Conservation (phyloP, 2,888 invertebrate species). For the Augiades crinisus region DNA sequence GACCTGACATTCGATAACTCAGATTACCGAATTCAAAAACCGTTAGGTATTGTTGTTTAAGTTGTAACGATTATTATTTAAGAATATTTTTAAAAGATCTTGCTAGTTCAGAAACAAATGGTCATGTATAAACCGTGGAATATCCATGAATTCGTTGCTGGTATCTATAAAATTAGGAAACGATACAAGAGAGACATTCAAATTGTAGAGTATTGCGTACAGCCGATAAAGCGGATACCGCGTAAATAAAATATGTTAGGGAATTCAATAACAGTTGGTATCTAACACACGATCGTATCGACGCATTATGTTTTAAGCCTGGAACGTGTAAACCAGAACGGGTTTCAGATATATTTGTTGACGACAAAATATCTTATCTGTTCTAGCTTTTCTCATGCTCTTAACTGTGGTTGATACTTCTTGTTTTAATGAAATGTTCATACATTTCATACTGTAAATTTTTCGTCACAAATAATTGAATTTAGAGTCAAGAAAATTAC, state of each 20-base stretch:
- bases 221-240: slow-evolving; percentile 12
- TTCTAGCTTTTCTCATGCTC: slow-evolving; percentile 17
- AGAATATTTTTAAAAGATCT: background rate
- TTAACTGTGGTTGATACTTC: slow-evolving; percentile 3
- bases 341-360: slow-evolving; percentile 18
- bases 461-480: slow-evolving; percentile 10
- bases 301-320: slow-evolving; percentile 21
- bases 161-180: too few species aligned
- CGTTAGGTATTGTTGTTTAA: too few species aligned
- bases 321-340: slow-evolving; percentile 19
- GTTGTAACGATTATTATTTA: too few species aligned
- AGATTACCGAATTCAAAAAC: background rate
- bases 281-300: too few species aligned
- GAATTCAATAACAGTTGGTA: slow-evolving; percentile 19
- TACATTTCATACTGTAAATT: background rate
- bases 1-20: background rate
- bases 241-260: slow-evolving; percentile 24
- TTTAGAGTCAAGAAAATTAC: slow-evolving; percentile 13
- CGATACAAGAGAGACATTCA: slow-evolving; percentile 18
- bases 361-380: slow-evolving; percentile 25
- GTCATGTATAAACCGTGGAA: too few species aligned
- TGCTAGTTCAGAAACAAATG: background rate
- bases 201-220: slow-evolving; percentile 18
- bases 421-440: background rate
- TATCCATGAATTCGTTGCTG: too few species aligned